These are phyloP conservation scores for Rousettus leschenaultii DNA, from an alignment of 2,113 vertebrate species.

Conservation along the genomic window DNA sequence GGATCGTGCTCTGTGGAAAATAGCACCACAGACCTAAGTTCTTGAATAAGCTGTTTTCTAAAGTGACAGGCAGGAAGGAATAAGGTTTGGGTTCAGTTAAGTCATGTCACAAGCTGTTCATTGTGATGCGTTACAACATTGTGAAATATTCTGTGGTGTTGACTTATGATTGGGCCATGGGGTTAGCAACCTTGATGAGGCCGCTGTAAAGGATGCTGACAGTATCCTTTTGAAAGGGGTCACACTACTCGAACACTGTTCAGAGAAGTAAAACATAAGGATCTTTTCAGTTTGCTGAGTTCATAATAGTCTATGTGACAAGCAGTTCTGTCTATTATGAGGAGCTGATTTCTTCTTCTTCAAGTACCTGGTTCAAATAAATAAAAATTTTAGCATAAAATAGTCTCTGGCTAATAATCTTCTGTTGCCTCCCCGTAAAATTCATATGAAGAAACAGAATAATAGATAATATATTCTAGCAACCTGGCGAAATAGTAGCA, in stretches of 20 bases:
- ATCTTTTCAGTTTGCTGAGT: neutral
- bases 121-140: neutral
- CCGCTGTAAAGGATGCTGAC: neutral
- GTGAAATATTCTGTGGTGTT: neutral
- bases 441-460: neutral
- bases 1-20: neutral
- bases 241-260: neutral
- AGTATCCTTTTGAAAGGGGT: neutral
- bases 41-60: conserved; percentile 43
- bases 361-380: conserved; percentile 1
- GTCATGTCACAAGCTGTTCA: neutral
- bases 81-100: neutral
- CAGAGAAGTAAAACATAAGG: neutral
- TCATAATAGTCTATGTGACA: neutral
- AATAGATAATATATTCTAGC: neutral
- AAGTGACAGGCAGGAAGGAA: neutral
- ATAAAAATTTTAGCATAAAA: neutral
- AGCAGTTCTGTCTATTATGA: neutral
- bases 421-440: neutral
- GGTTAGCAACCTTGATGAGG: neutral
- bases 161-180: neutral
- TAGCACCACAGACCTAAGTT: neutral
- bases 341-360: neutral
- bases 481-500: neutral
- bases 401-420: neutral